Base-by-base conservation (phyloP, 2,113 vertebrate genomes). In the Malaclemys terrapin region DNA sequence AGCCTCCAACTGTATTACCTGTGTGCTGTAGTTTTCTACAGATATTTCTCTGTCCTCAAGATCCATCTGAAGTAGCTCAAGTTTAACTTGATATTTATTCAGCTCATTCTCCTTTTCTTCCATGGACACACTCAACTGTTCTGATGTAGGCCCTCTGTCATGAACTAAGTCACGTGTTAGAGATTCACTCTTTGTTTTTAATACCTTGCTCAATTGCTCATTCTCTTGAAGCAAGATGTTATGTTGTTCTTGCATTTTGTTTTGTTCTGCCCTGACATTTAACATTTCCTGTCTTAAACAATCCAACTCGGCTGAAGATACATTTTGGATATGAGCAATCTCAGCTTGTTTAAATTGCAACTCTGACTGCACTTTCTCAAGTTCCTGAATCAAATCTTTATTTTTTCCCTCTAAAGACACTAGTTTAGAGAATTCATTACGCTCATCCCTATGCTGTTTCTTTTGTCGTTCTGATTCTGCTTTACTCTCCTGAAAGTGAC, bases 61-160 rank as follows among this genome's bases (percentile, higher is more conserved):
- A 94, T 99, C 99, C 98, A 99, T 99, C 35, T 98, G 98, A 87
- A 98, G 97, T 95, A 99, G 98, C 87, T 99, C 98, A 84, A 99
- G 94, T 91, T 99, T 98, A 56, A 98, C 96, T 90, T 98, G 94
- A 88, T 97, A 98, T 96, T 98, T 98, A 94, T 97, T 98, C 97
- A 98, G 94, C 88, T 98, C 97, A 17, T 81, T 84, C 25, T 98
- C 42, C 42, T 42, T 42, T 42, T 42, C 94, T 96, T 98, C 98
- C n/a, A 98, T 35, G 12, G 96, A 96, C 16, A 98, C 93, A 42
- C 54, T 93, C 57, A 94, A 4, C 20, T 94, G 87, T 35, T 97
- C 95, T 47, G 88, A 52, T 79, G 87, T 89, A 45, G n/a, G 24
- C 4, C 89, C 95, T 3, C 17, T 89, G 13, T 97, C 97, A 27